Evolutionary conservation across 2,113 vertebrate species (phyloP).

Genomic region (Dromaius novaehollandiae): DNA sequence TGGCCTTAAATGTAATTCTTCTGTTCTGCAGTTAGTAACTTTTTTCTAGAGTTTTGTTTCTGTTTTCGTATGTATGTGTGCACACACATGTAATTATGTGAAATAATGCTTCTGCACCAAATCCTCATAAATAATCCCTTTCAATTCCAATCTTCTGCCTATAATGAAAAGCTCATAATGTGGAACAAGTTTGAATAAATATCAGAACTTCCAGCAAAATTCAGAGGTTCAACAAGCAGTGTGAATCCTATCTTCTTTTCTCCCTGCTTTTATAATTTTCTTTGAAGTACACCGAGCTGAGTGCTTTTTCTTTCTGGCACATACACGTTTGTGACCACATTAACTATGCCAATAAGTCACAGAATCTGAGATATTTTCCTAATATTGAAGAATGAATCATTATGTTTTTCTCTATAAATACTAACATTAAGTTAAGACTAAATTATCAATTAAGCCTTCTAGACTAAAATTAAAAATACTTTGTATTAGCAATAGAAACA

Average conservation of each 20-base stretch:
- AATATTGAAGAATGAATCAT: not conserved
- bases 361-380: not conserved
- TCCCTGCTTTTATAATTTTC: not conserved
- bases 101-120: not conserved
- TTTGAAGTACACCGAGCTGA: not conserved
- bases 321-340: not conserved
- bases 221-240: not conserved
- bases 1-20: not conserved
- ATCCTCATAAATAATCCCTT: not conserved
- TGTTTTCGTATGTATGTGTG: not conserved
- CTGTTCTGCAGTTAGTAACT: not conserved
- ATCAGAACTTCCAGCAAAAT: not conserved
- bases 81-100: rapidly evolving
- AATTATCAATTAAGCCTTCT: not conserved
- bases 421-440: not conserved
- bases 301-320: not conserved
- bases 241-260: not conserved
- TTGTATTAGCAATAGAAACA: not conserved
- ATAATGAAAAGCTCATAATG: not conserved
- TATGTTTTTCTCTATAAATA: not conserved
- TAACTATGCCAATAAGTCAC: not conserved
- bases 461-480: not conserved
- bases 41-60: not conserved
- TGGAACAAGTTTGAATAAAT: not conserved
- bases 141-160: not conserved